Conservation (phyloP, 2,888 invertebrate genomes). For the Geophilus truncorum region DNA sequence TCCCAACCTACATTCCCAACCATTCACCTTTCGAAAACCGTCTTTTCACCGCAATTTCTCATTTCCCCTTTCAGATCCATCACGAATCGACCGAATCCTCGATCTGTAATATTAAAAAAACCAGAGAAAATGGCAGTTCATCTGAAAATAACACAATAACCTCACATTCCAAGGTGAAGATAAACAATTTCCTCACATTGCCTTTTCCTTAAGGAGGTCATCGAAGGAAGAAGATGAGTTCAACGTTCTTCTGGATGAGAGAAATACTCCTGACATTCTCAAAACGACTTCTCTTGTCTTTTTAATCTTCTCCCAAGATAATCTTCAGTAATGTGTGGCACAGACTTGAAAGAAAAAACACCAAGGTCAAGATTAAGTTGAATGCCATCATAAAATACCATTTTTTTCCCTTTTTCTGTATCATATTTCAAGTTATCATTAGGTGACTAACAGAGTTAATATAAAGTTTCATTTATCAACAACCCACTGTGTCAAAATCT, state of each 20-base stretch:
- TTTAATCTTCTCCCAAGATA: constrained; percentile 4
- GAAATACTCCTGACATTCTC: background rate
- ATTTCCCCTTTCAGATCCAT: background rate
- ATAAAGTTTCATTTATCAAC: background rate
- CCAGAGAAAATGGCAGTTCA: background rate
- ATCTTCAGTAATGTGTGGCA: background rate
- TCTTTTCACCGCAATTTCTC: background rate
- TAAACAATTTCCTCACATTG: constrained; percentile 11
- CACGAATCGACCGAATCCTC: background rate
- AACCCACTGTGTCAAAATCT: background rate
- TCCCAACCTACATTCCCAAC: constrained; percentile 6
- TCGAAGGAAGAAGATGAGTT: constrained; percentile 16
- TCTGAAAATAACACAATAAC: constrained; percentile 22
- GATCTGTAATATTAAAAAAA: background rate
- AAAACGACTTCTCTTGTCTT: background rate
- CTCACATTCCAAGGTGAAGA: constrained; percentile 27
- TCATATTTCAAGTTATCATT: background rate
- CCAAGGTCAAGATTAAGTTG: constrained; percentile 1
- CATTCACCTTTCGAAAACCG: background rate
- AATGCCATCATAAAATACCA: background rate
- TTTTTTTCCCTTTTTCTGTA: background rate
- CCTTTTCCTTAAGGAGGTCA: constrained; percentile 20
- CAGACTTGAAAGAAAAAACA: background rate
- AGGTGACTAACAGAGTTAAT: background rate
- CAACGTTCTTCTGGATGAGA: constrained; percentile 3